A percentile compares a stretch with the other conserved stretches of the same genome.
Evolutionary conservation across 2,113 vertebrate genomes (phyloP).

Genomic region (Sinocyclocheilus maitianheensis): DNA sequence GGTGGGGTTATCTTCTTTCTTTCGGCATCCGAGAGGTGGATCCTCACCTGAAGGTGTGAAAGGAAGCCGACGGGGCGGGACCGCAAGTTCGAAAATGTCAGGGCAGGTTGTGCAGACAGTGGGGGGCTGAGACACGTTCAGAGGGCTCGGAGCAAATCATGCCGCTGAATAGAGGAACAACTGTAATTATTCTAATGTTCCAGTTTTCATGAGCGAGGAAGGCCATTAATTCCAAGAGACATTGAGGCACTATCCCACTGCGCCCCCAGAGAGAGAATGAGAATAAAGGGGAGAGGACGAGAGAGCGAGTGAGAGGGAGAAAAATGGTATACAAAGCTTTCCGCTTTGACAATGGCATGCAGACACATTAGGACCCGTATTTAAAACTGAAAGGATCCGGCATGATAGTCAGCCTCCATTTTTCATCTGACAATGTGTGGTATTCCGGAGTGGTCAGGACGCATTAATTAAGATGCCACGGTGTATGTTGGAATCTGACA

Average conservation of each 20-base stretch:
- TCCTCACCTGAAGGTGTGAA: constrained; percentile 20
- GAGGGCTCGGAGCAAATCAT: constrained; percentile 52
- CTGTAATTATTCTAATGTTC: constrained; percentile 69
- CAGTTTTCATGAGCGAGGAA: constrained; percentile 64
- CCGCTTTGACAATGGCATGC: constrained; percentile 54
- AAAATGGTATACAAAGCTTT: no score
- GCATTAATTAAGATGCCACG: constrained; percentile 23
- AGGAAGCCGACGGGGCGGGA: background rate
- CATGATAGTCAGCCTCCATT: constrained; percentile 50
- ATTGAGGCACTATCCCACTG: constrained; percentile 56
- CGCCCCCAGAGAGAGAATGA: constrained; percentile 62
- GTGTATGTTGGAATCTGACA: constrained; percentile 17
- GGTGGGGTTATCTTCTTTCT: background rate
- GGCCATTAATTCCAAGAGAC: constrained; percentile 69
- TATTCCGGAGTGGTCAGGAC: constrained; percentile 17
- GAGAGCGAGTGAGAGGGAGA: background rate
- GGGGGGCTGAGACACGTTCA: constrained; percentile 48
- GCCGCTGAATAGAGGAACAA: constrained; percentile 56
- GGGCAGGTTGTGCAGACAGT: constrained; percentile 19
- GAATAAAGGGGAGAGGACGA: constrained; percentile 4
- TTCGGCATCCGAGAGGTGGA: background rate
- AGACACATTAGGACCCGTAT: constrained; percentile 60
- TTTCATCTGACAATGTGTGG: constrained; percentile 54
- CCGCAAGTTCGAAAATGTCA: background rate
- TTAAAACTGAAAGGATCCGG: constrained; percentile 53